Percentiles rank a stretch among this genome's conserved stretches.
Conservation (phyloP, 2,888 invertebrate species). For the Sphinx pinastri region DNA sequence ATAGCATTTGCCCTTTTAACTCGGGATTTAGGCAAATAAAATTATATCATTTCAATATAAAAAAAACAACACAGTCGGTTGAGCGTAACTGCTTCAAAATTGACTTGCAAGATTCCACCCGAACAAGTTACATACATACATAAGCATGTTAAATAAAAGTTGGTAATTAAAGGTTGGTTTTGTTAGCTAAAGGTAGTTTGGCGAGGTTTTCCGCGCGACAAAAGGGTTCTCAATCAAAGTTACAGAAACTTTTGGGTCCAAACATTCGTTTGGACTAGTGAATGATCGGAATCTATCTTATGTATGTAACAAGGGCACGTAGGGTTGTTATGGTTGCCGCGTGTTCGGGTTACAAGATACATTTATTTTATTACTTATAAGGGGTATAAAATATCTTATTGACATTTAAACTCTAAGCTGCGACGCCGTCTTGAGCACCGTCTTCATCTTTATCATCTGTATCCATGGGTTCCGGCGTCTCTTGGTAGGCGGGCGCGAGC, state of each 20-base stretch:
- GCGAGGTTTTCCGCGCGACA: conserved; percentile 37
- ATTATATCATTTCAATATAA: conserved; percentile 48
- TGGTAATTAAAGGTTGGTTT: conserved; percentile 38
- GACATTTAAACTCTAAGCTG: conserved; percentile 52
- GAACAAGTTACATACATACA: no score
- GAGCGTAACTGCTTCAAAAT: no score
- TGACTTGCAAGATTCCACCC: no score
- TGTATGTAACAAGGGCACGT: conserved; percentile 17
- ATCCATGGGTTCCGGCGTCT: conserved; percentile 87
- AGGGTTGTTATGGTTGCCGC: not conserved
- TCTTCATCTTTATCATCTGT: conserved; percentile 77
- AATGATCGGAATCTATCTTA: conserved; percentile 38
- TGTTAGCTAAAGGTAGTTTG: conserved; percentile 37
- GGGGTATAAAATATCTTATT: conserved; percentile 12
- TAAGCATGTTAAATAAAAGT: no score
- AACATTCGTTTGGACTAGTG: conserved; percentile 36
- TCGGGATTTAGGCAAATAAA: conserved; percentile 38
- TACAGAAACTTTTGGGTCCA: conserved; percentile 53
- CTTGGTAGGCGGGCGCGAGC: conserved; percentile 94
- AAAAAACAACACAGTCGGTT: no score
- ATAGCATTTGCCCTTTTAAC: conserved; percentile 36
- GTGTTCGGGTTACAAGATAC: not conserved
- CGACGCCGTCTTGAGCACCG: conserved; percentile 58
- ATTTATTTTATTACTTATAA: conserved; percentile 14
- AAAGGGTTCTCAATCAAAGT: conserved; percentile 49